Base-by-base conservation (phyloP, 2,113 vertebrate species). In the Coreoperca whiteheadi region DNA sequence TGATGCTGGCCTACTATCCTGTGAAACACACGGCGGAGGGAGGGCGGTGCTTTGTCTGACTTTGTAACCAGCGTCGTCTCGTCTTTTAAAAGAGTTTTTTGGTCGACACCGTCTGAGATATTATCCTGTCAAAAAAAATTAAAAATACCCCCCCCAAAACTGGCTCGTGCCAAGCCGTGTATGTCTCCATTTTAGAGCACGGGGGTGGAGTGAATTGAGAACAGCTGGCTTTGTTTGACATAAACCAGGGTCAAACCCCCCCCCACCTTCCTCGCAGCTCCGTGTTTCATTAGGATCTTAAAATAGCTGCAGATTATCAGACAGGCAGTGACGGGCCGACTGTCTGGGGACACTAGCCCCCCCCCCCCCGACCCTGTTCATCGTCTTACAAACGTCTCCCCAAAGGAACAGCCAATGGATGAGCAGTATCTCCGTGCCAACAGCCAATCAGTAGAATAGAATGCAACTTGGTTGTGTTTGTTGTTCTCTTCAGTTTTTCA, bases 21-120 rank as follows among this genome's bases (percentile, higher is more conserved):
- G 59, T 25, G 20, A 74, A 68, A 74, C 66, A 76, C 77, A 34
- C 71, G 37, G 43, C 48, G 7, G 25, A 32, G 16, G 12, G 39
- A 9, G 39, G 70, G 60, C 1, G 65, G 70, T 53, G 74, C 78
- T 77, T 32, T 57, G 28, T 54, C 71, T 69, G 79, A 89, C 88
- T 85, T 73, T 73, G 60, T 79, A 87, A 84, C 88, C 74, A 84
- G 79, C 23, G 3, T 65, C 9, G n/a, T 74, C 16, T 54, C 4
- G 8, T 63, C 34, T 46, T 43, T 48, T 43, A 0, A 3, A 59
- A 28, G 3, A 11, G 10, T 4, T 48, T 68, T 60, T 32, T 39
- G 79, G 48, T 64, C 0, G 68, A 56, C 6, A 25, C 12, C 46
- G 8, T 56, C 20, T 12, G 2, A 48, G 60, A 64, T 18, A 8